Conservation (phyloP, 2,113 vertebrate genomes). For the Silurus meridionalis region DNA sequence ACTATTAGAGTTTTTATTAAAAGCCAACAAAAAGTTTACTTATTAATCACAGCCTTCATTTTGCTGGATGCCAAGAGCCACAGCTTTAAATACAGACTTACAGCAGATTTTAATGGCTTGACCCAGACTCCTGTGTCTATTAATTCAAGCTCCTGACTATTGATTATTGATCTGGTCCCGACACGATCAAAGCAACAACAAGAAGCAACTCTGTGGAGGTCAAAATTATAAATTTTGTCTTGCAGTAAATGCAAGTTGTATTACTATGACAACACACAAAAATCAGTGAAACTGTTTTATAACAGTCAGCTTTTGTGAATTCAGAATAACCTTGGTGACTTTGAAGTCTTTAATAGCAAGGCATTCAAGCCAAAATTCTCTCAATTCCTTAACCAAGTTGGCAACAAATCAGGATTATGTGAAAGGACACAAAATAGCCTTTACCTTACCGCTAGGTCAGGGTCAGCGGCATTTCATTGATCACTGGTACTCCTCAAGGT, state of each 20-base stretch:
- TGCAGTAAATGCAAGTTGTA: background rate
- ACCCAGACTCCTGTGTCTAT: background rate
- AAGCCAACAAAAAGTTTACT: background rate
- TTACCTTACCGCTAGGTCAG: background rate
- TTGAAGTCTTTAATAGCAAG: background rate
- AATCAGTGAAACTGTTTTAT: background rate
- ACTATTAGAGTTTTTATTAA: background rate
- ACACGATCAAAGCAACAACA: background rate
- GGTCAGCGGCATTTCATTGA: background rate
- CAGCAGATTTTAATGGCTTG: background rate
- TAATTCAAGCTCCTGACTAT: background rate
- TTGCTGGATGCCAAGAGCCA: background rate
- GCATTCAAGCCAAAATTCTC: background rate
- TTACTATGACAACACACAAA: background rate
- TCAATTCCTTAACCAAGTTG: background rate
- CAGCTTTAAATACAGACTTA: slow-evolving; percentile 1
- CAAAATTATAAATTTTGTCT: background rate
- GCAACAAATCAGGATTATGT: background rate
- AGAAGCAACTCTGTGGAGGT: background rate
- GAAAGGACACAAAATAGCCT: background rate
- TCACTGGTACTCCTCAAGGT: background rate
- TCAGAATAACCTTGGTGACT: background rate
- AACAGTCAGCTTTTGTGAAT: background rate
- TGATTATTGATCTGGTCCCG: background rate
- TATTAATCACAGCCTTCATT: background rate